Conservation (phyloP, 2,113 vertebrate genomes). For the Varanus salvator region DNA sequence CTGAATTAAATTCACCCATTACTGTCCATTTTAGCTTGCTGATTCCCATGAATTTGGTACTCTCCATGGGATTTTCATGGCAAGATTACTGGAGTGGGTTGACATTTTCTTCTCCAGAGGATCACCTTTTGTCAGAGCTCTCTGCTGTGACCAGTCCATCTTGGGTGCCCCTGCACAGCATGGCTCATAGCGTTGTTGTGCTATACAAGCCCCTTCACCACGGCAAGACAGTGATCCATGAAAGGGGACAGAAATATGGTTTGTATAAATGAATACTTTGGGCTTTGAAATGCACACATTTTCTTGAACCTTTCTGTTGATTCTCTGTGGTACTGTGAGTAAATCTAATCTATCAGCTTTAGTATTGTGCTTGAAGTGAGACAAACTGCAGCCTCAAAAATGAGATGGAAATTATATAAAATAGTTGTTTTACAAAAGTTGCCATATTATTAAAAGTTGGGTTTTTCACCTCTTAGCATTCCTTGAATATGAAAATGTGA, state of each 20-base stretch:
- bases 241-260: background rate
- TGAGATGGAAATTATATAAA: slow-evolving; percentile 13
- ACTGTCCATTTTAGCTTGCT: too few relatives aligned
- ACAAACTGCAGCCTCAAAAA: background rate
- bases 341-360: background rate
- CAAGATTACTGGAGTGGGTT: too few relatives aligned
- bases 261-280: background rate
- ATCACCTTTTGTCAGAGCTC: too few relatives aligned
- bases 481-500: background rate
- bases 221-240: too few relatives aligned
- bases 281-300: background rate
- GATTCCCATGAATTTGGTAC: too few relatives aligned
- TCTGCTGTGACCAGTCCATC: too few relatives aligned
- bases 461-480: background rate
- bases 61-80: too few relatives aligned
- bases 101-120: too few relatives aligned
- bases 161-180: too few relatives aligned
- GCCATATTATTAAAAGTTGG: slow-evolving; percentile 24
- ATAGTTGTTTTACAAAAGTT: background rate
- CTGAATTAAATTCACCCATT: too few relatives aligned
- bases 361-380: background rate
- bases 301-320: background rate
- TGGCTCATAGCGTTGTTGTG: too few relatives aligned
- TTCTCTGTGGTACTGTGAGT: background rate
- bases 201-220: too few relatives aligned